Base-by-base conservation (phyloP, 2,797 vertebrate species). In the Setipinna tenuifilis region DNA sequence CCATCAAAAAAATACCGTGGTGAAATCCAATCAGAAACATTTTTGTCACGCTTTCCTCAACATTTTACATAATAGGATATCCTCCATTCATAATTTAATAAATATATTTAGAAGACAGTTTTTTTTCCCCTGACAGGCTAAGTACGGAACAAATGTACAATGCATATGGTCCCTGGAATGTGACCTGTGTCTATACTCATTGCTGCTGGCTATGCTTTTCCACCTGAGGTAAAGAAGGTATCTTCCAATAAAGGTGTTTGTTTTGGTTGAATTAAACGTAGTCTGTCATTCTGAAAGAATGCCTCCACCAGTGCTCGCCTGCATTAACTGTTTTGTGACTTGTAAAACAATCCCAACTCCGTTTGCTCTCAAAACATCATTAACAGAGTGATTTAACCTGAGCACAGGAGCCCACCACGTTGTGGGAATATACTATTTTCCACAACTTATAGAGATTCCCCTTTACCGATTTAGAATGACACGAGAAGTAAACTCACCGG, bases 381-480 rank as follows among this genome's bases (percentile, higher is more conserved):
- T 35, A 35, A 21, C 71, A 10, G 71, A 31, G 6, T 59, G 58
- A 54, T 3, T 54, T 31, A 78, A 78, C 71, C 41, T 78, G 31
- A 21, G 31, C 71, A 44, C 71, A n/a, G 31, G 9, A 44, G 71
- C 41, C 31, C 71, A 78, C 35, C 7, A 21, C 58, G 19, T 35
- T 44, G 71, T 35, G 31, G 14, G 31, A 35, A 35, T 21, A 21
- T 9, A 9, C 41, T 82, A 81, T 84, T 81, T 85, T 83, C 68
- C 57, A 21, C 41, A 28, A 83, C 68, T 44, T 57, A 6, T 16
- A 44, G 35, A 78, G 54, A 58, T 82, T 80, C 83, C 1, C 10
- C 17, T 83, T 82, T 35, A 21, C 83, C 90, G 88, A 92, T 91
- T 93, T 90, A 87, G 85, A 82, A 78, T 92, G 91, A 92, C 93